A percentile compares a stretch with the other conserved stretches of the same genome.
phyloP scores from a whole-genome alignment of 2,888 invertebrate genomes.

The Endomychus coccineus region DNA sequence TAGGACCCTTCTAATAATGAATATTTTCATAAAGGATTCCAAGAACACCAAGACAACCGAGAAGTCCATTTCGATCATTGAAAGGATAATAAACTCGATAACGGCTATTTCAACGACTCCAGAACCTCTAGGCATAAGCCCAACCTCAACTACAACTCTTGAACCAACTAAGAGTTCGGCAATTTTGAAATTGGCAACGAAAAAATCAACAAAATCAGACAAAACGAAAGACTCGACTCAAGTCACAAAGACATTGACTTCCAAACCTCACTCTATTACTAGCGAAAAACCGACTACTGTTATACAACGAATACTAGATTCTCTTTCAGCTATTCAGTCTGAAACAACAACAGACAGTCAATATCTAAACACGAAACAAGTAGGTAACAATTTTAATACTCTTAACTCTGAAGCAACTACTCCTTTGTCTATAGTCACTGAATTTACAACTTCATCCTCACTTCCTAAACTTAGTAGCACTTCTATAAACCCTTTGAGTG shows the following conservation, averaged over 20 bases:
- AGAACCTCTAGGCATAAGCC: conserved; percentile 20
- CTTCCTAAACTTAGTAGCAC: conserved; percentile 31
- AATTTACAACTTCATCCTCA: conserved; percentile 27
- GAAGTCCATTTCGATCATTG: conserved; percentile 40
- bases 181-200: conserved; percentile 39
- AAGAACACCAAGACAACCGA: conserved; percentile 28
- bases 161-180: conserved; percentile 32
- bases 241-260: conserved; percentile 9
- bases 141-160: conserved; percentile 19
- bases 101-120: conserved; percentile 39
- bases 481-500: conserved; percentile 33
- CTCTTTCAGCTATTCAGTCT: conserved; percentile 41
- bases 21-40: neutral
- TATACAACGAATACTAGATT: conserved; percentile 42
- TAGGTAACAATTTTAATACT: conserved; percentile 39
- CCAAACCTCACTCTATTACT: conserved; percentile 26
- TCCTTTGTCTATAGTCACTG: conserved; percentile 32
- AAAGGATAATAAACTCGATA: conserved; percentile 42
- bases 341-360: conserved; percentile 27
- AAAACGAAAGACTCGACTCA: conserved; percentile 18
- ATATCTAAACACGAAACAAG: conserved; percentile 29
- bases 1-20: neutral
- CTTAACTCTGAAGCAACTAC: conserved; percentile 32
- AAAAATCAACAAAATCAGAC: conserved; percentile 28
- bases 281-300: conserved; percentile 43